Conservation (phyloP, 2,888 invertebrate genomes). For the Drosophila maculinotata region DNA sequence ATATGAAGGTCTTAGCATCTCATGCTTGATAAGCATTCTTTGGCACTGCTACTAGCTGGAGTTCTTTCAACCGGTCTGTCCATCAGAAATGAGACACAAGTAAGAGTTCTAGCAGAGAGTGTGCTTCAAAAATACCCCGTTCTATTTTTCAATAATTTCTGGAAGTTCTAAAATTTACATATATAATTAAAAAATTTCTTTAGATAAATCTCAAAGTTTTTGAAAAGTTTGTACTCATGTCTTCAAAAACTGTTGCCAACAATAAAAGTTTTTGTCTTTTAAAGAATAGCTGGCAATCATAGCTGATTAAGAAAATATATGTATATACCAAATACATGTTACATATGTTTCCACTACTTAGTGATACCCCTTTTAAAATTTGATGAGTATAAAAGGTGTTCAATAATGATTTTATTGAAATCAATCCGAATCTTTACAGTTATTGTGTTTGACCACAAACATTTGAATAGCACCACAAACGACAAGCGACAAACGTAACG, state of each 20-base stretch:
- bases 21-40: conserved; percentile 72
- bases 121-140: conserved; percentile 8
- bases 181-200: no score
- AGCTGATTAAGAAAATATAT: neutral
- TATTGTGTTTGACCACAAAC: conserved; percentile 72
- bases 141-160: no score
- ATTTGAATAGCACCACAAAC: conserved; percentile 50
- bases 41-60: conserved; percentile 55
- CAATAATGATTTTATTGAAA: conserved; percentile 34
- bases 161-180: no score
- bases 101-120: conserved; percentile 5
- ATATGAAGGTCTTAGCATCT: conserved; percentile 45
- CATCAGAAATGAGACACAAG: conserved; percentile 31
- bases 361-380: neutral
- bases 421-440: conserved; percentile 53
- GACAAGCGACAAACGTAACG: neutral
- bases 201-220: no score
- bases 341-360: neutral
- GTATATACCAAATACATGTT: neutral
- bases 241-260: no score
- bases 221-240: no score
- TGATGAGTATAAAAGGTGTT: conserved; percentile 1
- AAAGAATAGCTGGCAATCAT: neutral
- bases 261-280: no score
- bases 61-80: conserved; percentile 71